These are phyloP conservation scores for Apodemus speciosus DNA, from an alignment of 2,113 vertebrate species.

Conservation along the genomic window DNA sequence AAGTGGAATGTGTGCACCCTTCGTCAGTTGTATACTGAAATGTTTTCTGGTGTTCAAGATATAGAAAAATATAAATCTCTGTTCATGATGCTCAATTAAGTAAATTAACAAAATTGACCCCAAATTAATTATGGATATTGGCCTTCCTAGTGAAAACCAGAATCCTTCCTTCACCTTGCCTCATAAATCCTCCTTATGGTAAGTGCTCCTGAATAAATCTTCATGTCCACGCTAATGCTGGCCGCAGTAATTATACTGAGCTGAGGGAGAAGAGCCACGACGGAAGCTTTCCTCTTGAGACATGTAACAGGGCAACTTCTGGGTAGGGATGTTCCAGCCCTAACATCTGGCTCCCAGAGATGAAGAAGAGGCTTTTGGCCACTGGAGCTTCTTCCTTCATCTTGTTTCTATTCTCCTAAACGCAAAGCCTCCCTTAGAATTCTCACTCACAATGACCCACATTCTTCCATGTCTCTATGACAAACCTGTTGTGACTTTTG, in stretches of 20 bases:
- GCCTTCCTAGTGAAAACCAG: neutral
- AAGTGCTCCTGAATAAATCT: neutral
- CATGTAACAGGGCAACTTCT: fast-evolving
- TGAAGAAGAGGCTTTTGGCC: neutral
- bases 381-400: neutral
- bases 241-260: neutral
- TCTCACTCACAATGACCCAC: too few relatives aligned
- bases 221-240: neutral
- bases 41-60: neutral
- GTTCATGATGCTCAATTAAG: neutral
- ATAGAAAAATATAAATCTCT: neutral
- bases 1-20: neutral
- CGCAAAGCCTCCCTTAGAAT: neutral
- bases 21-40: neutral
- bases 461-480: neutral
- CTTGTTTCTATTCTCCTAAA: neutral
- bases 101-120: neutral
- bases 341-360: neutral
- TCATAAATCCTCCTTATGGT: neutral
- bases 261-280: too few relatives aligned
- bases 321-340: too few relatives aligned
- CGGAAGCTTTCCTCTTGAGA: fast-evolving
- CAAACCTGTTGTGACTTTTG: neutral
- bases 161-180: neutral
- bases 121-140: neutral